These are phyloP conservation scores for Hydraecia micacea DNA, from an alignment of 2,888 invertebrate genomes.

Conservation along the genomic window DNA sequence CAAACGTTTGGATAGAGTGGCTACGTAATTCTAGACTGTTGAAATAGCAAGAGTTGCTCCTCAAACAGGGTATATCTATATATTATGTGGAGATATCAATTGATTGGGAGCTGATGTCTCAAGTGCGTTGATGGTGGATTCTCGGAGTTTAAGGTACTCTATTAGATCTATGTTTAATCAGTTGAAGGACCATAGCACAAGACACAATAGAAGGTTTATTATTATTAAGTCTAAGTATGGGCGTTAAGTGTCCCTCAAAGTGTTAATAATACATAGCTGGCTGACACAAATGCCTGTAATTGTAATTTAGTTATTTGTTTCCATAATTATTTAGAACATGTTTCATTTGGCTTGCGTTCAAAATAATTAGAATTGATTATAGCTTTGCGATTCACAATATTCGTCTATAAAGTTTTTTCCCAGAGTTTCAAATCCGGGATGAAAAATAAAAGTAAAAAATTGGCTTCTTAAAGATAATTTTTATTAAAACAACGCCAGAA, in stretches of 20 bases:
- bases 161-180: not conserved
- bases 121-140: not conserved
- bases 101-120: constrained; percentile 11
- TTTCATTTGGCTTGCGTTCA: too few species aligned
- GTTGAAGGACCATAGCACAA: not conserved
- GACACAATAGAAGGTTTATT: not conserved
- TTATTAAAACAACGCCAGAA: constrained; percentile 34
- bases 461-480: constrained; percentile 26
- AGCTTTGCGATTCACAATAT: constrained; percentile 11
- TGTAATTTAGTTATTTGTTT: not conserved
- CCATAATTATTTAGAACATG: not conserved
- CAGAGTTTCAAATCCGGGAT: not conserved
- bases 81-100: constrained; percentile 3
- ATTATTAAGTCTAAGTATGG: not conserved
- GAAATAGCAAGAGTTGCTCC: constrained; percentile 16
- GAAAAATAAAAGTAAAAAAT: constrained; percentile 15
- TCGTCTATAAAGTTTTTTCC: not conserved
- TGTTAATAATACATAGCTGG: not conserved
- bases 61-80: constrained; percentile 19
- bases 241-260: too few species aligned
- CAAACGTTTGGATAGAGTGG: constrained; percentile 24
- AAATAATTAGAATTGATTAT: constrained; percentile 5
- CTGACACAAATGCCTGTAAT: not conserved
- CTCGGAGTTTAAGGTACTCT: not conserved
- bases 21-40: constrained; percentile 30